These are phyloP conservation scores for Gobio occitaniae DNA, from an alignment of 2,797 vertebrate genomes.

Conservation along the genomic window DNA sequence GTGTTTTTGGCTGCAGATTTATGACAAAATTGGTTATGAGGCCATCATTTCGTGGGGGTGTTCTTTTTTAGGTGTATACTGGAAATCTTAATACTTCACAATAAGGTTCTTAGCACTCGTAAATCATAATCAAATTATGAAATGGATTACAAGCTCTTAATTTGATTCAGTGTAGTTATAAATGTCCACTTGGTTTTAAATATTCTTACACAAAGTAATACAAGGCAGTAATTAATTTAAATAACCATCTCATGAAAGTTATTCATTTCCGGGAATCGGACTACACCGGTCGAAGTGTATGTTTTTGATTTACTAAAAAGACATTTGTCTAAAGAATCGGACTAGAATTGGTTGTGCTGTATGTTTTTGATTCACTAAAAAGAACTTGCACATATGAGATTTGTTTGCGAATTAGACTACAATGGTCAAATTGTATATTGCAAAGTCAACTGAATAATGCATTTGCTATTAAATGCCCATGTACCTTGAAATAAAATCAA, in stretches of 20 bases:
- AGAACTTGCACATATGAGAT: not conserved
- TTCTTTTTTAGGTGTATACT: not conserved
- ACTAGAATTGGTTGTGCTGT: not conserved
- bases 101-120: too few species aligned
- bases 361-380: not conserved
- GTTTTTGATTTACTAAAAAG: not conserved
- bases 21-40: not conserved
- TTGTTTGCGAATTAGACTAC: too few species aligned
- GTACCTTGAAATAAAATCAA: not conserved
- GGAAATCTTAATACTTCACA: not conserved
- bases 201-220: not conserved
- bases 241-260: not conserved
- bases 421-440: slow-evolving; percentile 18
- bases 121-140: too few species aligned
- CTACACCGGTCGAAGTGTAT: not conserved
- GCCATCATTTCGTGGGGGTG: not conserved
- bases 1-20: slow-evolving; percentile 14
- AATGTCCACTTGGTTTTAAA: not conserved
- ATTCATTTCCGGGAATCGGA: not conserved
- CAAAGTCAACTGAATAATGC: not conserved
- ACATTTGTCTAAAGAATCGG: too few species aligned
- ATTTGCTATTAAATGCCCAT: not conserved
- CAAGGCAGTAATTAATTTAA: not conserved
- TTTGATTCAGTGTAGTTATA: not conserved
- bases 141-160: not conserved